Conservation (phyloP, 37 sponge, comb jelly and placozoan genomes). For the Spongia lamella region DNA sequence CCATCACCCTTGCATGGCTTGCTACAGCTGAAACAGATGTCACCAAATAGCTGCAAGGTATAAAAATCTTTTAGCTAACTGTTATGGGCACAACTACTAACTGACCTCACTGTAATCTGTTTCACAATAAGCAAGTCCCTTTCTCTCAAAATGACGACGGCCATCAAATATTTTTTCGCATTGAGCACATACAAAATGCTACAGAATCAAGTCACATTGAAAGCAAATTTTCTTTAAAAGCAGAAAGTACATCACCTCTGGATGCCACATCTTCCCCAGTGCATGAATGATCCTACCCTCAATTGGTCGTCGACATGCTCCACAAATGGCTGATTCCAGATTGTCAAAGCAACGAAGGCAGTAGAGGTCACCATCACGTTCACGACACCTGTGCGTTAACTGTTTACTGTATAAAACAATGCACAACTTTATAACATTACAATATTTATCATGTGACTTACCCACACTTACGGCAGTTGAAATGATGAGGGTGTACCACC, state of each 20-base stretch:
- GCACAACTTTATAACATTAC: too few species aligned
- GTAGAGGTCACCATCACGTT: conserved; percentile 83
- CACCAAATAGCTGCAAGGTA: conserved; percentile 85
- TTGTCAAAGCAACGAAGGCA: conserved; percentile 96
- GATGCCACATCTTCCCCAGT: conserved; percentile 88
- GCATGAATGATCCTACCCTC: conserved; percentile 94
- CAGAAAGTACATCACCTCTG: too few species aligned
- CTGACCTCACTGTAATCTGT: conserved; percentile 89
- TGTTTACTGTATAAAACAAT: conserved; percentile 76
- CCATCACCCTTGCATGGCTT: conserved; percentile 84
- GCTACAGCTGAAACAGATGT: conserved; percentile 91
- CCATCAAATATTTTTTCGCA: conserved; percentile 98
- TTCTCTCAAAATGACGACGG: conserved; percentile 90
- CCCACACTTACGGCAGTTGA: conserved; percentile 89
- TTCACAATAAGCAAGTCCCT: conserved; percentile 95
- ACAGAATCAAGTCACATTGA: neutral
- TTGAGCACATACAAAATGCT: conserved; percentile 98
- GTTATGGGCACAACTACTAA: neutral
- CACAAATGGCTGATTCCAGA: conserved; percentile 88
- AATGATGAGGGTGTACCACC: conserved; percentile 90
- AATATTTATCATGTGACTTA: conserved; percentile 29
- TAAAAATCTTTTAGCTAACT: neutral
- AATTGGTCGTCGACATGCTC: conserved; percentile 89
- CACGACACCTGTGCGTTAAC: conserved; percentile 67
- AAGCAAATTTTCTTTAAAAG: too few species aligned